Evolutionary conservation across 1,140 invertebrate species (phyloP), one percentile per base, ranked within the genome.

Genomic region (Acromyrmex charruanus): DNA sequence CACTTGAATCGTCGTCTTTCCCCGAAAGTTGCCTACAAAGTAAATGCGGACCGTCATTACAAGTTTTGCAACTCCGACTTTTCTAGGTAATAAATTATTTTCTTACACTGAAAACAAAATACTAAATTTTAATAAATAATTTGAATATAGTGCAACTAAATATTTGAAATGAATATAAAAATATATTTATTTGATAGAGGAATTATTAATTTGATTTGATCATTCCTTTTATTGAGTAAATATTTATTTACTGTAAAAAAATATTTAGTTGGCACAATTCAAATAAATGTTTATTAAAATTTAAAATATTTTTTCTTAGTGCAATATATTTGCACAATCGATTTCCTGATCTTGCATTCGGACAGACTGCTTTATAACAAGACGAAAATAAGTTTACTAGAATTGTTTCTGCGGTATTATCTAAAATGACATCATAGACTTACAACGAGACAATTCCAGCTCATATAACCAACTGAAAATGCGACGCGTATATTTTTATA

Each of bases 401-500:
- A 66, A 66, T 35, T 28, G 25, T 16, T 51, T 1, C 18, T 14
- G n/a, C 18, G 9, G 25, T 28, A 63, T 51, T 31, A 12, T 28
- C 18, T 59, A 63, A 75, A 55, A 81, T 35, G 68, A 51, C 39
- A 35, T 63, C 49, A 21, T 66, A n/a, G 14, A 58, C 12, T 16
- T 51, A 12, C 12, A 51, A 58, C 7, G 55, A 61, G 31, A 18
- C 25, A 51, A 21, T 51, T 81, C 49, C n/a, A 58, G 55, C 4
- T 72, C 21, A 18, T 39, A 49, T 51, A 75, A 53, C 12, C 35
- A 21, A n/a, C 65, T 25, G 77, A 25, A 55, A 66, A 77, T 53
- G 63, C 51, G 39, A 80, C 74, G 31, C 65, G 85, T 68, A n/a
- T 28, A 81, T 51, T 80, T 80, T 86, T 80, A 69, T 80, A 59